Evolutionary conservation across 2,113 vertebrate genomes (phyloP), one percentile per base, ranked within the genome.

Genomic region (Dasypus novemcinctus): DNA sequence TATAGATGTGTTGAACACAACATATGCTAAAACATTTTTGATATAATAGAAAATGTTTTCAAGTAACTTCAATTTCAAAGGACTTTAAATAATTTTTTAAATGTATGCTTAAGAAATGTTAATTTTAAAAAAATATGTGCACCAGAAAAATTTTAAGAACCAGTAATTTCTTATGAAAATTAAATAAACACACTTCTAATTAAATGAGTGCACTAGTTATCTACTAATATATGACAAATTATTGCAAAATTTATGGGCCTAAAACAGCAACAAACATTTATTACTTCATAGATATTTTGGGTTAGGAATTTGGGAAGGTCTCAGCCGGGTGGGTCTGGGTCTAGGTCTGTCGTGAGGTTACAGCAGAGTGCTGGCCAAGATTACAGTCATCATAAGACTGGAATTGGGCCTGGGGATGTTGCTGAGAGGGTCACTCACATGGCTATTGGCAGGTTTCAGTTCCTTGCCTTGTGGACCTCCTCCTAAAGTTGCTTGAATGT

Each of bases 51-150:
- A 57, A 38, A 76, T 20, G 21, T 59, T 7, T 59, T 38, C n/a
- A 84, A 78, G 69, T n/a, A 83, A 88, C 17, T 38, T 91, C 61
- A 54, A 82, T 43, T 93, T 79, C 75, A 94, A 68, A 76, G 9
- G 5, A 54, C 52, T 82, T 61, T 23, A 90, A 57, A 25, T 52
- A 36, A 27, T 6, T 54, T n/a, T 38, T 15, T 57, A 88, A 88
- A 90, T 54, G 12, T 17, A 21, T 21, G 54, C 46, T 7, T 64
- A 87, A 57, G 17, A 4, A 61, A 7, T 69, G n/a, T 54, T 49
- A 81, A 27, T 91, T 91, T n/a, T n/a, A n/a, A n/a, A n/a, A n/a
- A n/a, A n/a, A n/a, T n/a, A n/a, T n/a, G n/a, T n/a, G n/a, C n/a
- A n/a, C n/a, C n/a, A n/a, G n/a, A n/a, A n/a, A n/a, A n/a, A n/a